Base-by-base conservation (phyloP, 2,113 vertebrate species). In the Arvicanthis niloticus region DNA sequence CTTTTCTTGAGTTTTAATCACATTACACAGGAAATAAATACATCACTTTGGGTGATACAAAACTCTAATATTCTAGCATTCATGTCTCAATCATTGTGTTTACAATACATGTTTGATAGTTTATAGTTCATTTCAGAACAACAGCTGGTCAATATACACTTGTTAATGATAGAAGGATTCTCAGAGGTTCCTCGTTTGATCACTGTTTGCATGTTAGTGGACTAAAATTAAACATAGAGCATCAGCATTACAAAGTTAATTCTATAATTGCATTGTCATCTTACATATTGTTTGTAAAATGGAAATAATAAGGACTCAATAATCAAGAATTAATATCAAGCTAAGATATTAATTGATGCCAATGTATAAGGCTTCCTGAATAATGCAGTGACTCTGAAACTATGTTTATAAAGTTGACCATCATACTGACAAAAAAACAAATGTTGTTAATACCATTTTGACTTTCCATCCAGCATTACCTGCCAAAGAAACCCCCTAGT, bases 61-160 rank as follows among this genome's bases (percentile, higher is more conserved):
- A 93, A 65, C 26, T 53, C 68, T 88, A 48, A 90, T 51, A 80
- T 75, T 78, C 29, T 60, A 58, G 68, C 21, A 65, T 89, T 77
- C 45, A 45, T 45, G 53, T 7, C 40, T 94, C 42, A 40, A 4
- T 10, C 86, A 40, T 94, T 68, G 58, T 60, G 51, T 91, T 34
- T 80, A 1, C 60, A 85, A 89, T 8, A 0, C 22, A 65, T n/a
- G 7, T 9, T 21, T 81, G 75, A 75, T 76, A 58, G 24, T 40
- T 73, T 51, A 56, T 8, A 81, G n/a, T 96, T 88, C 37, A 67
- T 89, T 89, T 85, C 65, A 91, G 81, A 76, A 62, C 45, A 37
- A 2, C 19, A 48, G 11, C 65, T 34, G 16, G 31, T 67, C 40
- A 78, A 58, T 72, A 60, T 45, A 8, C 67, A 82, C 53, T 13